phyloP scores from a whole-genome alignment of 1,140 invertebrate species.

The Drosophila subpulchrella region DNA sequence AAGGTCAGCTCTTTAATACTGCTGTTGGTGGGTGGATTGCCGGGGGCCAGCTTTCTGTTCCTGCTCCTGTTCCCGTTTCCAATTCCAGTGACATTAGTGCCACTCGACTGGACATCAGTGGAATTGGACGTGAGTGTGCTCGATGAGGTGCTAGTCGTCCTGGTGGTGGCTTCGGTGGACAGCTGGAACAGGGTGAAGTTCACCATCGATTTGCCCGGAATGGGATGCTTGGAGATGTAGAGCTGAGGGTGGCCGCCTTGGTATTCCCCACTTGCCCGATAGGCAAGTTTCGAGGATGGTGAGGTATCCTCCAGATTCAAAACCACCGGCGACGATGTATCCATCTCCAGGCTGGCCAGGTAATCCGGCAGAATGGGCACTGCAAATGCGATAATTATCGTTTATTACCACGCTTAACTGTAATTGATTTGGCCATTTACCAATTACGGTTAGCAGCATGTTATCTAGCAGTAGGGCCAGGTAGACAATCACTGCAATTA shows the following conservation, averaged over 20 bases:
- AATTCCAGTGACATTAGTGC: conserved; percentile 55
- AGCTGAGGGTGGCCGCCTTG: conserved; percentile 36
- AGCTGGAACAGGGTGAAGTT: conserved; percentile 75
- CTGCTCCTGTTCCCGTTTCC: conserved; percentile 16
- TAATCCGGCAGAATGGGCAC: conserved; percentile 95
- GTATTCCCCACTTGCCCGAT: conserved; percentile 29
- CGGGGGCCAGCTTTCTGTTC: conserved; percentile 23
- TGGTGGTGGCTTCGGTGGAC: conserved; percentile 37
- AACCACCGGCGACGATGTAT: conserved; percentile 8
- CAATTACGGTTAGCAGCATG: conserved; percentile 91
- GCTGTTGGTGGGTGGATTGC: conserved; percentile 23
- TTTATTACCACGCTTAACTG: conserved; percentile 12
- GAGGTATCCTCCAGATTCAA: conserved; percentile 17
- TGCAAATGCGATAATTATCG: conserved; percentile 74
- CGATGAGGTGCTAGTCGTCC: conserved; percentile 8
- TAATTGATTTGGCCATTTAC: conserved; percentile 84
- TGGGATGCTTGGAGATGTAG: conserved; percentile 82
- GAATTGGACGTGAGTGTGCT: conserved; percentile 24
- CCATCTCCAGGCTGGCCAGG: conserved; percentile 87
- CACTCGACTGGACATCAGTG: conserved; percentile 47
- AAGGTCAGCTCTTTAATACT: conserved; percentile 46
- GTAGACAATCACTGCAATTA: conserved; percentile 87
- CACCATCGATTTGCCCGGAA: conserved; percentile 85
- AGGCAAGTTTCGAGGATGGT: conserved; percentile 31
- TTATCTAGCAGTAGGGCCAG: conserved; percentile 90